Evolutionary conservation across 1,140 invertebrate genomes (phyloP), one percentile per base, ranked within the genome.

Genomic region (Zaprionus capensis): DNA sequence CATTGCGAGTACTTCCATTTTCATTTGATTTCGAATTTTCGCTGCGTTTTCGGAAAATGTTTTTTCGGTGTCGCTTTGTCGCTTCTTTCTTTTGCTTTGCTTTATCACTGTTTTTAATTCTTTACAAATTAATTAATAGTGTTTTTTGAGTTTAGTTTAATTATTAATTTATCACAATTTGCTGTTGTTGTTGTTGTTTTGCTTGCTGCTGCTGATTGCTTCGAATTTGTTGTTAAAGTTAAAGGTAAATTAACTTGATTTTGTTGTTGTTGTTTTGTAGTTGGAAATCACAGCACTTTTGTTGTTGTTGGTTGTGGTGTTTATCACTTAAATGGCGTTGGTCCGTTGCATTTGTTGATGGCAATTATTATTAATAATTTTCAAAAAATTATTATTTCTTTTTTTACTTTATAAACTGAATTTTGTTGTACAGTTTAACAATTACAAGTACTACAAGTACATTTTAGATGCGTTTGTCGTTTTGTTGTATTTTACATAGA

Each of bases 1-100:
- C 70, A 91, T 90, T 62, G 92, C 78, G 64, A 92, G 88, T 66
- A 92, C 90, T 90, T 93, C 92, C 92, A 93, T 93, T 93, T 93
- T 93, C 91, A 92, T 92, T 86, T 76, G 79, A 71, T 71, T 70
- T 46, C 56, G 59, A 71, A 59, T 77, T 73, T 74, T 67, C 61
- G 62, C 46, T 65, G 63, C 44, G 24, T 28, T 71, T 38, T 64
- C 41, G 31, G 66, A 72, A 75, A 81, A 72, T 80, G 79, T 61
- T 68, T 9, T 57, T 34, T 34, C n/a, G 44, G 38, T 22, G 63
- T 69, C 78, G 64, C 78, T 71, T 75, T 41, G 59, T 44, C 46
- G 55, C 58, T 58, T 81, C 76, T 56, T 44, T 38, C 24, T 67
- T 53, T 61, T 59, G 26, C 36, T 28, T 53, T 64, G 51, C 59